Conservation (phyloP, 2,888 invertebrate species). For the Drosophila ezoana region DNA sequence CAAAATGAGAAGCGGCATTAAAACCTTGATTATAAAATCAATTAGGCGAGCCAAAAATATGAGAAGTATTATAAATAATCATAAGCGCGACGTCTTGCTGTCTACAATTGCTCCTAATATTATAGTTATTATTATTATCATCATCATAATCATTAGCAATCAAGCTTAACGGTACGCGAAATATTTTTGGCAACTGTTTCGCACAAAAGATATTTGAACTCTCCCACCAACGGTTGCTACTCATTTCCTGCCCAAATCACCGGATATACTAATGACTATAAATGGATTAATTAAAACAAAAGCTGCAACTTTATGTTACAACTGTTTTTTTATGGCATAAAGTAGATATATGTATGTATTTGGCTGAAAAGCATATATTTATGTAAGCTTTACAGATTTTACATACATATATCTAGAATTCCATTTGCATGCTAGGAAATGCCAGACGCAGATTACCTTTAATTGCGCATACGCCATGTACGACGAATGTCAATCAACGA, state of each 20-base stretch:
- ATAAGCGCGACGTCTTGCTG: slow-evolving; percentile 34
- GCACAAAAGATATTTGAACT: slow-evolving; percentile 28
- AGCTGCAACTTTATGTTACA: slow-evolving; percentile 32
- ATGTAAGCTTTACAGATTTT: background rate
- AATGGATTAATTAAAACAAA: slow-evolving; percentile 74
- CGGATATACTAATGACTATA: slow-evolving; percentile 70
- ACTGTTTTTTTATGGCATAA: slow-evolving; percentile 5
- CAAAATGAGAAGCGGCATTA: slow-evolving; percentile 59
- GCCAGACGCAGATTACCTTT: slow-evolving; percentile 58
- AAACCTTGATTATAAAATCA: slow-evolving; percentile 80
- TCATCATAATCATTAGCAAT: slow-evolving; percentile 50
- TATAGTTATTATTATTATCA: slow-evolving; percentile 33
- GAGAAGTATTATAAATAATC: slow-evolving; percentile 22
- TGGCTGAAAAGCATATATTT: background rate
- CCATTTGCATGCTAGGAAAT: slow-evolving; percentile 67
- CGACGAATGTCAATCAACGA: slow-evolving; percentile 67
- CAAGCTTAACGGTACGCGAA: slow-evolving; percentile 48
- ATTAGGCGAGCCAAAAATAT: slow-evolving; percentile 55
- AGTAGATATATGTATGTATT: slow-evolving; percentile 3
- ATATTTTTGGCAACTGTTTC: slow-evolving; percentile 42
- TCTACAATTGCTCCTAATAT: slow-evolving; percentile 42
- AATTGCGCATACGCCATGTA: slow-evolving; percentile 78
- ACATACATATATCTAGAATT: slow-evolving; percentile 28
- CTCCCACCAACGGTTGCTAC: slow-evolving; percentile 32
- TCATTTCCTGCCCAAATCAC: slow-evolving; percentile 67